A percentile compares a stretch with the other conserved stretches of the same genome.
Evolutionary conservation across 2,113 vertebrate genomes (phyloP).

Genomic region (Chauna torquata): DNA sequence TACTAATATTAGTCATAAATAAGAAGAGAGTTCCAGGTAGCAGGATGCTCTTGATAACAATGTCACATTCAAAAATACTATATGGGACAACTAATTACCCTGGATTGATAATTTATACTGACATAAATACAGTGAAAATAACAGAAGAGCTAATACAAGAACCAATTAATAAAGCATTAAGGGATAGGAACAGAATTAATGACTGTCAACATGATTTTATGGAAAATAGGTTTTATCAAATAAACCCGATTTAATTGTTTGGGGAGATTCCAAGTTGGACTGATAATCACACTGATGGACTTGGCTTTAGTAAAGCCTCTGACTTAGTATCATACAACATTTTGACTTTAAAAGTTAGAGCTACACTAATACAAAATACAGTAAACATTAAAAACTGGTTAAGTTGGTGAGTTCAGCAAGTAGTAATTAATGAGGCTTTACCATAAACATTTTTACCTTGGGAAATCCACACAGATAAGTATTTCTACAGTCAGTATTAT

Average conservation of each 20-base stretch:
- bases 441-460: background rate
- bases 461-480: background rate
- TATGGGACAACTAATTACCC: background rate
- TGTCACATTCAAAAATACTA: background rate
- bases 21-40: background rate
- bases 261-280: constrained; percentile 58
- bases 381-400: background rate
- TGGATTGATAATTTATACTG: constrained; percentile 41
- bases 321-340: background rate
- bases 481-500: background rate
- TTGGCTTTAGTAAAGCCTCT: constrained; percentile 44
- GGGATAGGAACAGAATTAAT: constrained; percentile 50
- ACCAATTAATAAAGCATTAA: constrained; percentile 68
- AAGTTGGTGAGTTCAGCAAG: background rate
- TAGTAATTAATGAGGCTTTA: background rate
- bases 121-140: constrained; percentile 40
- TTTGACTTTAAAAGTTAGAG: constrained; percentile 38
- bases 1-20: background rate
- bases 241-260: constrained; percentile 67
- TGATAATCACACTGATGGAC: constrained; percentile 58
- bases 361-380: background rate
- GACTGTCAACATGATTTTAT: constrained; percentile 69
- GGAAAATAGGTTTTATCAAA: constrained; percentile 67
- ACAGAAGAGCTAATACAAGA: constrained; percentile 35
- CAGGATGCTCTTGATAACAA: background rate